A percentile compares a stretch with the other conserved stretches of the same genome.
phyloP scores from a whole-genome alignment of 2,888 invertebrate species.

The Parnassius mnemosyne region DNA sequence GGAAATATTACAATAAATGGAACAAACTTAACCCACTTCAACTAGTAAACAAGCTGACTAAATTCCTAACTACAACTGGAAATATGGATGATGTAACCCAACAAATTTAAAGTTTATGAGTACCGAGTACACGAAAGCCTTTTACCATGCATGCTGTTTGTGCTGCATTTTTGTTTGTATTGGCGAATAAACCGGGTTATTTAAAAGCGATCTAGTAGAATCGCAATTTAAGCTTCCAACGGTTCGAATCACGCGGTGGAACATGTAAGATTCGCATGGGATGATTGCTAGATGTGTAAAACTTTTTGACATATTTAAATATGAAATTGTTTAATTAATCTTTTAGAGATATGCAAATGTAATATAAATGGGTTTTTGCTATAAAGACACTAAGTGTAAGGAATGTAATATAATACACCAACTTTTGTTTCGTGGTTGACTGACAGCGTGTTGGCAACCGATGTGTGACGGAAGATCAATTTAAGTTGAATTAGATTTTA shows the following conservation, averaged over 20 bases:
- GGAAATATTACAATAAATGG: too few species aligned
- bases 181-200: conserved; percentile 17
- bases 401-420: too few species aligned
- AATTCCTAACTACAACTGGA: conserved; percentile 1
- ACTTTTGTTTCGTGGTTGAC: too few species aligned
- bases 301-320: too few species aligned
- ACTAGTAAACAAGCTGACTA: not conserved
- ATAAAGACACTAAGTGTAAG: not conserved
- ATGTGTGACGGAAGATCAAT: too few species aligned
- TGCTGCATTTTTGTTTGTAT: conserved; percentile 13
- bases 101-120: conserved; percentile 16
- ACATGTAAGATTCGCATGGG: conserved; percentile 14
- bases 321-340: too few species aligned
- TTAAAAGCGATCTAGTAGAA: conserved; percentile 23
- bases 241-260: conserved; percentile 9
- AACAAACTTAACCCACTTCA: not conserved
- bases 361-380: not conserved
- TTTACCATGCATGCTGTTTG: not conserved
- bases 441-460: too few species aligned
- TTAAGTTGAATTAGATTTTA: too few species aligned
- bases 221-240: conserved; percentile 17
- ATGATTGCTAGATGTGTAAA: not conserved
- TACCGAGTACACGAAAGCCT: conserved; percentile 4
- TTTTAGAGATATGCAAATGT: too few species aligned
- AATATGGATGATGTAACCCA: conserved; percentile 4